phyloP scores from a whole-genome alignment of 2,888 invertebrate genomes.

The Endomychus coccineus region DNA sequence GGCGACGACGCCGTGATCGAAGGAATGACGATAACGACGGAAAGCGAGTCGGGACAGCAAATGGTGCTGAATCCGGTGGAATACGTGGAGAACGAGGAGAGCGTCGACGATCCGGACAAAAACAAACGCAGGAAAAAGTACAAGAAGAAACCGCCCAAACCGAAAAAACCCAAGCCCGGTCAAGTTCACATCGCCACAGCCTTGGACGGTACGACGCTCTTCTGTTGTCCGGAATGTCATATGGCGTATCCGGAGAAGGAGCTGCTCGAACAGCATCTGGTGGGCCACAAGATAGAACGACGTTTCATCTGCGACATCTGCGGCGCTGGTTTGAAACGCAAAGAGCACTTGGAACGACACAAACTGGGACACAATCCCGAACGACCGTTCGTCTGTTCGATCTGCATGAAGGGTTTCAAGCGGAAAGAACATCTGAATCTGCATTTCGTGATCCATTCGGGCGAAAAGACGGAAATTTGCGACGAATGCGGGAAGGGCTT shows the following conservation, averaged over 20 bases:
- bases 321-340: conserved; percentile 68
- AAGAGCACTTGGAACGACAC: conserved; percentile 71
- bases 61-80: conserved; percentile 39
- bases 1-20: conserved; percentile 47
- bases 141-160: conserved; percentile 68
- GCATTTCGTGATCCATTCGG: conserved; percentile 78
- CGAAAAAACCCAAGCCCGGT: conserved; percentile 76
- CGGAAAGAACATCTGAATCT: conserved; percentile 74
- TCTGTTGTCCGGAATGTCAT: conserved; percentile 74
- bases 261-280: conserved; percentile 66
- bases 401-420: conserved; percentile 59
- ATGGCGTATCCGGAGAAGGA: conserved; percentile 77
- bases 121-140: conserved; percentile 65
- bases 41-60: conserved; percentile 33
- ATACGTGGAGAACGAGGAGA: conserved; percentile 39
- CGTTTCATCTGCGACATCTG: conserved; percentile 71
- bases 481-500: conserved; percentile 71
- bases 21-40: conserved; percentile 43
- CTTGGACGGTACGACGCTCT: conserved; percentile 65
- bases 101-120: conserved; percentile 35
- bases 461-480: conserved; percentile 74
- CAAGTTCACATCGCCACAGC: conserved; percentile 70
- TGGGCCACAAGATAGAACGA: conserved; percentile 72
- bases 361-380: conserved; percentile 76
- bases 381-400: conserved; percentile 68